These are phyloP conservation scores for Nerophis ophidion DNA, from an alignment of 2,113 vertebrate species.

Conservation along the genomic window DNA sequence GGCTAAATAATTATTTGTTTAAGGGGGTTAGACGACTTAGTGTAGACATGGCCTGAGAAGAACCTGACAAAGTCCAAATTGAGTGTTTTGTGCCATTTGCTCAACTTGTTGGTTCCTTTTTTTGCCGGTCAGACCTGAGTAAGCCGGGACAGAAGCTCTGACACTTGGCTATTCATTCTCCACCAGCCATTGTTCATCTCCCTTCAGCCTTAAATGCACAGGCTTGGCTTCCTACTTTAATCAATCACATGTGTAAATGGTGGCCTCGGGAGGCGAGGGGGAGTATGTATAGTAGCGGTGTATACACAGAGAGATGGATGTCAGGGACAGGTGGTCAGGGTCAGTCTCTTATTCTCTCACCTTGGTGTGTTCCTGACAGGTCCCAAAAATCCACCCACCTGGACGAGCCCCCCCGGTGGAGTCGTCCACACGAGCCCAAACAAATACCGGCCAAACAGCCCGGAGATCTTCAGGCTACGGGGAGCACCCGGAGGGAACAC, in stretches of 20 bases:
- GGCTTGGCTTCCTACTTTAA: slow-evolving; percentile 43
- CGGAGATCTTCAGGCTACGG: slow-evolving; percentile 26
- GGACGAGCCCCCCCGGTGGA: slow-evolving; percentile 33
- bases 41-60: too few species aligned
- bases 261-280: slow-evolving; percentile 2
- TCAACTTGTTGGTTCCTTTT: slow-evolving; percentile 26
- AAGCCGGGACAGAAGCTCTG: slow-evolving; percentile 42
- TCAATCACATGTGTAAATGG: slow-evolving; percentile 60
- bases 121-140: slow-evolving; percentile 48
- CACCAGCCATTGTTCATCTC: slow-evolving; percentile 14
- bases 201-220: slow-evolving; percentile 28
- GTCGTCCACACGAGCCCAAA: slow-evolving; percentile 18
- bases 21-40: too few species aligned
- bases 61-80: neutral
- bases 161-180: slow-evolving; percentile 39
- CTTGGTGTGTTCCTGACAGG: slow-evolving; percentile 62
- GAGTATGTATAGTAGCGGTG: neutral
- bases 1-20: too few species aligned
- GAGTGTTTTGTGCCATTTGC: neutral
- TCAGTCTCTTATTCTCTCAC: slow-evolving; percentile 60
- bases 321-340: slow-evolving; percentile 67
- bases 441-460: slow-evolving; percentile 12
- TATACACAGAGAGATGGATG: slow-evolving; percentile 6
- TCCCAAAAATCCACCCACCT: slow-evolving; percentile 58
- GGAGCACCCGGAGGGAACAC: slow-evolving; percentile 43